These are phyloP conservation scores for Epizoanthus illoricatus DNA, from an alignment of 92 coral and sea anemone genomes.

Conservation along the genomic window DNA sequence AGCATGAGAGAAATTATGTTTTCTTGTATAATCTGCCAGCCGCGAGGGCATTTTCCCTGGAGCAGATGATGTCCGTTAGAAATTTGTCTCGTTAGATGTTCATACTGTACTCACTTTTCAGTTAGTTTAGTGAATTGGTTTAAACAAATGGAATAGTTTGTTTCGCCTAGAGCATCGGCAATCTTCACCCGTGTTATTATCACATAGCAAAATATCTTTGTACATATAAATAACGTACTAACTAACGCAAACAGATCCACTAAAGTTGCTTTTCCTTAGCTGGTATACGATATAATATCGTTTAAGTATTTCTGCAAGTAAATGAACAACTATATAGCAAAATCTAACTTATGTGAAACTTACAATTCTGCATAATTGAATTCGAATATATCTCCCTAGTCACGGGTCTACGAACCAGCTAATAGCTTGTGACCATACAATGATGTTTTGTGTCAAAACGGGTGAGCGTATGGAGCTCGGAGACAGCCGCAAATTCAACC, in stretches of 20 bases:
- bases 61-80: too few species aligned
- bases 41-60: too few species aligned
- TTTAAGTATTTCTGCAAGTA: slow-evolving; percentile 15
- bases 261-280: background rate
- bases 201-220: background rate
- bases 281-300: background rate
- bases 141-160: too few species aligned
- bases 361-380: too few species aligned
- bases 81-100: too few species aligned
- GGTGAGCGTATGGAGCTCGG: slow-evolving; percentile 19
- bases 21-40: background rate
- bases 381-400: background rate
- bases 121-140: too few species aligned
- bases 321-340: slow-evolving; percentile 29
- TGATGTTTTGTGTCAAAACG: slow-evolving; percentile 20
- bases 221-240: background rate
- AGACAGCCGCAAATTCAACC: slow-evolving; percentile 27
- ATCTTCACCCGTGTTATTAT: background rate
- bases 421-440: slow-evolving; percentile 25
- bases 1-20: background rate
- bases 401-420: slow-evolving; percentile 17
- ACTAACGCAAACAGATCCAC: background rate
- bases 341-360: background rate
- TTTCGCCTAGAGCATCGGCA: background rate
- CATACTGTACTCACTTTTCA: too few species aligned